Base-by-base conservation (phyloP, 2,888 invertebrate genomes). In the Lasioglossum zephyrum region DNA sequence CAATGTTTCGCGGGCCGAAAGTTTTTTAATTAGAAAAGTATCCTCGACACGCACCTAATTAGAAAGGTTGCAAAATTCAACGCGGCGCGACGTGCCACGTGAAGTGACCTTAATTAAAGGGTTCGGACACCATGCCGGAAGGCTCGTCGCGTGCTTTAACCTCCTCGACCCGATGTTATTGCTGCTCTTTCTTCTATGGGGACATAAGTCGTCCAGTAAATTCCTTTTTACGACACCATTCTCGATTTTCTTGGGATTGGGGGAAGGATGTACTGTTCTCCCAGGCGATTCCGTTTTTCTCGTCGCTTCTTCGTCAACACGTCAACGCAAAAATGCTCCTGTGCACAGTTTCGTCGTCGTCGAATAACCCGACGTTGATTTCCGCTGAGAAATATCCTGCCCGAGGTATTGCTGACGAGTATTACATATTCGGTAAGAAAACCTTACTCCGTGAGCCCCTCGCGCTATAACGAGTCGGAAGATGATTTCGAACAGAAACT, bases 11-110 rank as follows among this genome's bases (percentile, higher is more conserved):
- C 79, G 74, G 80, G 75, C 82, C 39, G 72, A 86, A 91, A 91
- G 85, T 91, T 91, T 90, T 91, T 90, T 89, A 91, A 91, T 91
- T 90, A 90, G 86, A 79, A 83, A 87, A 89, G 85, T 88, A 90
- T 88, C 79, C 79, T 73, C 72, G 81, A 73, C 82, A 84, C 79
- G 79, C 84, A 77, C 79, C 75, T 87, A 87, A 91, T 90, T 91
- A 91, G 85, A 84, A 90, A 86, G 83, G 83, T 86, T 88, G 83
- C 84, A 85, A 89, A 87, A 89, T 88, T 90, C 87, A 88, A 89
- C 74, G 77, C 63, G 60, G 57, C 53, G 80, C 70, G 63, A 74
- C 81, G 79, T 77, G 75, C 69, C 85, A 73, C 69, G 80, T 72
- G 79, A 82, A 84, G 77, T 86, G 83, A 66, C 82, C 82, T 90